Percentiles rank a stretch among this genome's conserved stretches.
These are phyloP conservation scores for Cyclura pinguis DNA, from an alignment of 2,797 vertebrate species.

Conservation along the genomic window DNA sequence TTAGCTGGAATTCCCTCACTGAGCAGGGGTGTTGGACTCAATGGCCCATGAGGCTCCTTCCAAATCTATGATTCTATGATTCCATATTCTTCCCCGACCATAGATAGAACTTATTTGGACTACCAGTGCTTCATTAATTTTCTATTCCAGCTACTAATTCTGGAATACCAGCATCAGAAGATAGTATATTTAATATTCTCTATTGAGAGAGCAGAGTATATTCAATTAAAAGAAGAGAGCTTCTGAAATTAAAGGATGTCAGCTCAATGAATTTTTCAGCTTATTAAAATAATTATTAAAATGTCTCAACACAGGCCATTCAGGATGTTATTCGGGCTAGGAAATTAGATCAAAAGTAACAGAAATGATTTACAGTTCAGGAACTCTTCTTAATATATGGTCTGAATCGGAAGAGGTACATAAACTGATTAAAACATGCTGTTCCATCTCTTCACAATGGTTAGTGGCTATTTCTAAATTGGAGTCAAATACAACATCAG, in stretches of 20 bases:
- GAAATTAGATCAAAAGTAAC: background rate
- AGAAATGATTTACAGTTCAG: background rate
- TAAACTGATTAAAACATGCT: background rate
- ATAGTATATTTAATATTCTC: no score
- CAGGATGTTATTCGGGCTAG: background rate
- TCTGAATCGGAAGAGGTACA: background rate
- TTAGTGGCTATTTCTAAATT: background rate
- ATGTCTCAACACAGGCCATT: background rate
- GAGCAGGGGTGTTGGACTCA: no score
- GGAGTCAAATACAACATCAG: background rate
- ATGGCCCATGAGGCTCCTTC: background rate
- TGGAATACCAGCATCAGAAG: background rate
- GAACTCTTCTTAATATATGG: background rate
- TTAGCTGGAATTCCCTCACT: no score
- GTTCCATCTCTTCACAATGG: background rate
- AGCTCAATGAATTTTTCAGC: constrained; percentile 11
- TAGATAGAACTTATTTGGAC: background rate
- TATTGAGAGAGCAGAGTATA: background rate
- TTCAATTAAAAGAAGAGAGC: background rate
- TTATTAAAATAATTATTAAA: constrained; percentile 2
- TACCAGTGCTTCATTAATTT: background rate
- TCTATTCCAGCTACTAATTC: background rate
- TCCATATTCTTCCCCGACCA: background rate
- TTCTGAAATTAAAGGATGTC: constrained; percentile 6
- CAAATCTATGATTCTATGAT: no score